phyloP scores from a whole-genome alignment of 2,888 invertebrate species.

The Falcaria lacertinaria region DNA sequence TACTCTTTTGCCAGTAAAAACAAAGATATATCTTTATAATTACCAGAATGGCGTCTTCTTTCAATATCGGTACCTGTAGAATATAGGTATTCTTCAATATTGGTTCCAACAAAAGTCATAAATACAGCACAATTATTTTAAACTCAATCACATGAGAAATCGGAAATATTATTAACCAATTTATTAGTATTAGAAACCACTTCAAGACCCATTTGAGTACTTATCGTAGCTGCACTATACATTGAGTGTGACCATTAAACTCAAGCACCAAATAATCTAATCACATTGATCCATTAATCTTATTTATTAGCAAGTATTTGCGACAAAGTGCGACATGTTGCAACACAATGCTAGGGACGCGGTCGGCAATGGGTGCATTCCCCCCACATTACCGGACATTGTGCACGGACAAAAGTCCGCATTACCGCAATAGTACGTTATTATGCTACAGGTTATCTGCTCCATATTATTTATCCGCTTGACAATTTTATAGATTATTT shows the following conservation, averaged over 20 bases:
- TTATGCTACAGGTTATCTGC: conserved; percentile 71
- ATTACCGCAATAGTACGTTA: conserved; percentile 72
- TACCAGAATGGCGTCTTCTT: no score
- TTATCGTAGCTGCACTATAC: neutral
- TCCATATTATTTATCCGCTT: conserved; percentile 73
- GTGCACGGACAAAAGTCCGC: conserved; percentile 42
- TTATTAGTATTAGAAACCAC: no score
- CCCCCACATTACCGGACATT: conserved; percentile 36
- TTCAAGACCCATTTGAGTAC: neutral
- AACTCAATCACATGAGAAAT: no score
- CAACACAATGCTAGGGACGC: neutral
- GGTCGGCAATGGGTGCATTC: conserved; percentile 3
- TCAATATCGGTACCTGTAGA: no score
- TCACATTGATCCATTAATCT: neutral
- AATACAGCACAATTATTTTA: no score
- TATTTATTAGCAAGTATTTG: neutral
- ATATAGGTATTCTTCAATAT: no score
- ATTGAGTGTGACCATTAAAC: neutral
- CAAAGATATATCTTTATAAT: no score
- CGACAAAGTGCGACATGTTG: neutral
- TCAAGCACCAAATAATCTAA: neutral
- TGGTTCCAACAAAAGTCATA: no score
- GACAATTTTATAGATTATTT: conserved; percentile 72
- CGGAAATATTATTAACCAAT: no score
- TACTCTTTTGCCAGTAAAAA: no score